phyloP scores from a whole-genome alignment of 2,888 invertebrate species.

The Orchestes rusci region DNA sequence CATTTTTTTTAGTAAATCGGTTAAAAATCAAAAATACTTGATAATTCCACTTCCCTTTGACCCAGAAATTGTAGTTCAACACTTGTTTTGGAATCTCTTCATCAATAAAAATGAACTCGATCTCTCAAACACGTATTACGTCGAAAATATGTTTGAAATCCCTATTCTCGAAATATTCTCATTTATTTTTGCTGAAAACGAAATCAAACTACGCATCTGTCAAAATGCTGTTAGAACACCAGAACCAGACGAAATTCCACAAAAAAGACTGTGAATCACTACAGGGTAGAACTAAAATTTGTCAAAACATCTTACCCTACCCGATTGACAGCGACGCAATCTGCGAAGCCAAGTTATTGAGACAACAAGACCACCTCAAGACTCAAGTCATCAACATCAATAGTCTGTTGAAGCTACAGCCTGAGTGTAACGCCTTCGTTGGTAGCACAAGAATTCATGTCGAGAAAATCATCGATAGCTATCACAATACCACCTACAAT shows the following conservation, averaged over 20 bases:
- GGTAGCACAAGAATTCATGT: too few species aligned
- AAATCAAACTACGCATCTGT: constrained; percentile 11
- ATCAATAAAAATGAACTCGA: constrained; percentile 4
- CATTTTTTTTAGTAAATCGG: constrained; percentile 6
- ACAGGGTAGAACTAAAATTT: too few species aligned
- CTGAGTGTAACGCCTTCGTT: too few species aligned
- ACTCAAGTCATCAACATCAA: too few species aligned
- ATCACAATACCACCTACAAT: too few species aligned
- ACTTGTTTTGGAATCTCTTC: constrained; percentile 4
- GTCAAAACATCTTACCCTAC: too few species aligned
- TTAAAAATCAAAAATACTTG: constrained; percentile 7
- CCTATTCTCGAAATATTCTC: constrained; percentile 11
- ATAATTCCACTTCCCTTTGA: constrained; percentile 6
- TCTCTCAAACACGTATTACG: neutral
- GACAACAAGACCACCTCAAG: too few species aligned
- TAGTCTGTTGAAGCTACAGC: too few species aligned
- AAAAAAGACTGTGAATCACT: too few species aligned
- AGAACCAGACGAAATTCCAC: neutral
- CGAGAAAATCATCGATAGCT: too few species aligned
- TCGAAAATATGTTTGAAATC: neutral
- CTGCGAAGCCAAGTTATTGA: too few species aligned
- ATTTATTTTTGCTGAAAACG: constrained; percentile 14
- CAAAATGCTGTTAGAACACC: constrained; percentile 8
- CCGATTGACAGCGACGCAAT: too few species aligned
- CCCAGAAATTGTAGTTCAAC: neutral